Conservation (phyloP, 2,113 vertebrate species). For the Heterocephalus glaber region DNA sequence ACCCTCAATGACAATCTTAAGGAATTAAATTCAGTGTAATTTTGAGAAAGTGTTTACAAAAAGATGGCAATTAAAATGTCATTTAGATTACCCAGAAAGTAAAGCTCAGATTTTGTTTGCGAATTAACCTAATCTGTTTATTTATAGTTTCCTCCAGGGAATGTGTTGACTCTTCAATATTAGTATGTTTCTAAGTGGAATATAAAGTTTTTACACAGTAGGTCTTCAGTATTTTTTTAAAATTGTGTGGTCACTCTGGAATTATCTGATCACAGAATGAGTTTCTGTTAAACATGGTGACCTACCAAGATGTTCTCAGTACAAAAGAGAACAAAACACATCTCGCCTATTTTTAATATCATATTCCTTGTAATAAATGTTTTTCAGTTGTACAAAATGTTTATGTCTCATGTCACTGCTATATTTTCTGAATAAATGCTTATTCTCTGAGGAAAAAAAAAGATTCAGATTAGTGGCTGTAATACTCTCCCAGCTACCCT, state of each 20-base stretch:
- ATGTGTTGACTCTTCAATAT: not conserved
- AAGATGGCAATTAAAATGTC: not conserved
- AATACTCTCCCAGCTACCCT: not conserved
- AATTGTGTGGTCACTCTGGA: not conserved
- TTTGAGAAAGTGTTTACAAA: conserved; percentile 13
- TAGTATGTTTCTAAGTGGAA: not conserved
- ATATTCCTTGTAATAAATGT: not conserved
- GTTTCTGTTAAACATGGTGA: not conserved
- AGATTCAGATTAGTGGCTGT: not conserved
- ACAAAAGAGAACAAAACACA: not conserved
- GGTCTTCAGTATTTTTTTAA: accelerated
- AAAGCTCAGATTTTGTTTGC: not conserved
- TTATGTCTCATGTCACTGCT: not conserved
- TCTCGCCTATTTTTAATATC: not conserved
- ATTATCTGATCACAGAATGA: not conserved
- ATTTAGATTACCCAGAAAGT: not conserved
- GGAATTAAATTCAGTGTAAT: not conserved
- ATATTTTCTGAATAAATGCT: not conserved
- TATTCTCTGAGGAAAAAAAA: not conserved
- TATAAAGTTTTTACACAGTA: not conserved
- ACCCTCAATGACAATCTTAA: not conserved
- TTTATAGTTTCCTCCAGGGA: not conserved
- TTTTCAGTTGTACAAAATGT: not conserved
- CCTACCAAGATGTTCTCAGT: not conserved
- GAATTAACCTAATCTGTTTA: not conserved